Conservation (phyloP, 2,888 invertebrate species). For the Synanthedon andrenaeformis region DNA sequence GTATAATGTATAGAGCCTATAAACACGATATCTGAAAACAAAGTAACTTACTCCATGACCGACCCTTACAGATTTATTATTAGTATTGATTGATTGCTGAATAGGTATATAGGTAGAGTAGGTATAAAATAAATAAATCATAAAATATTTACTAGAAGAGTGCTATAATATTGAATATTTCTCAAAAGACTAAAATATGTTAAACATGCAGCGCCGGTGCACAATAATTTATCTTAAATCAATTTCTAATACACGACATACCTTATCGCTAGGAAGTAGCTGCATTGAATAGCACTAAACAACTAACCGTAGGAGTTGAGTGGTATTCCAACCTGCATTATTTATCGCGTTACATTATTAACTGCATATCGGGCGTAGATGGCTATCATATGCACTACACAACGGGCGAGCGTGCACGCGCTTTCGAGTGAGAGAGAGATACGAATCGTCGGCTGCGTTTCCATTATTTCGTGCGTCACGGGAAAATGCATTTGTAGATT, state of each 20-base stretch:
- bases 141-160: too few relatives aligned
- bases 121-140: too few relatives aligned
- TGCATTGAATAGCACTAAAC: slow-evolving; percentile 27
- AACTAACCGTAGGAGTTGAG: slow-evolving; percentile 24
- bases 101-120: too few relatives aligned
- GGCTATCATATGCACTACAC: slow-evolving; percentile 57
- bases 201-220: not conserved
- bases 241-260: slow-evolving; percentile 37
- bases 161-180: too few relatives aligned
- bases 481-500: not conserved
- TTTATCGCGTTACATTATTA: slow-evolving; percentile 65
- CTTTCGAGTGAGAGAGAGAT: slow-evolving; percentile 48
- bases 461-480: slow-evolving; percentile 23
- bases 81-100: too few relatives aligned
- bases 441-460: slow-evolving; percentile 31
- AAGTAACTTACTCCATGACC: too few relatives aligned
- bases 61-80: too few relatives aligned
- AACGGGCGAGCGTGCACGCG: slow-evolving; percentile 53
- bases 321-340: slow-evolving; percentile 51
- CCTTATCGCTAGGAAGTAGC: slow-evolving; percentile 23
- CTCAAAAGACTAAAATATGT: too few relatives aligned
- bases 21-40: too few relatives aligned
- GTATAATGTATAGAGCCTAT: too few relatives aligned
- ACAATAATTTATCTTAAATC: slow-evolving; percentile 33
- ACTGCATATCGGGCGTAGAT: slow-evolving; percentile 61